Percentiles rank a stretch among this genome's conserved stretches.
Conservation (phyloP, 2,888 invertebrate species). For the Drosophila kambysellisi region DNA sequence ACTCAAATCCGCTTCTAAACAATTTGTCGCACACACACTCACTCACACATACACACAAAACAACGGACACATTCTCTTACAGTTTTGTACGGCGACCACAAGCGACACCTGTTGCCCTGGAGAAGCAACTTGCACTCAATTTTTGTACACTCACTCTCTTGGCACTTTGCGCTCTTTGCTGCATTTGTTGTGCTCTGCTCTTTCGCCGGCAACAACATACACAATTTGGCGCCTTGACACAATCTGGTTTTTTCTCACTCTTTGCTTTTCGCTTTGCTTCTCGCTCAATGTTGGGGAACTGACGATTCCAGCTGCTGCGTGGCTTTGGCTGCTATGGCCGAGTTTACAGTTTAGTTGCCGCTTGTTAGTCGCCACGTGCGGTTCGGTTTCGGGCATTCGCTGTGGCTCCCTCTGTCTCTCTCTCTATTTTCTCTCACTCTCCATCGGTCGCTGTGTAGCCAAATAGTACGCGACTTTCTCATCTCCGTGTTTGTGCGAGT, state of each 20-base stretch:
- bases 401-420: conserved; percentile 16
- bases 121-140: conserved; percentile 32
- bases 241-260: conserved; percentile 50
- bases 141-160: conserved; percentile 5
- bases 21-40: conserved; percentile 60
- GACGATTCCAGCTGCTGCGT: conserved; percentile 53
- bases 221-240: conserved; percentile 42
- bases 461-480: conserved; percentile 48
- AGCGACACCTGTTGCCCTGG: conserved; percentile 61
- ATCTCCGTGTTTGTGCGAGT: conserved; percentile 16
- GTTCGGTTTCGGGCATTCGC: conserved; percentile 60
- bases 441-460: conserved; percentile 31
- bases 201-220: conserved; percentile 68
- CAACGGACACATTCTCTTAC: neutral
- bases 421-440: conserved; percentile 14
- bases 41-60: conserved; percentile 19
- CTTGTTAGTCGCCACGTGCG: conserved; percentile 76
- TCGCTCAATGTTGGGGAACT: conserved; percentile 50
- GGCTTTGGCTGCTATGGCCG: conserved; percentile 46
- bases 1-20: conserved; percentile 60
- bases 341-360: conserved; percentile 72
- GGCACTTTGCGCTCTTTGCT: conserved; percentile 20
- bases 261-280: conserved; percentile 34
- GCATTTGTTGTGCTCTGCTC: conserved; percentile 71
- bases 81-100: conserved; percentile 5